These are phyloP conservation scores for Sinocyclocheilus maitianheensis DNA, from an alignment of 2,113 vertebrate genomes.

Conservation along the genomic window DNA sequence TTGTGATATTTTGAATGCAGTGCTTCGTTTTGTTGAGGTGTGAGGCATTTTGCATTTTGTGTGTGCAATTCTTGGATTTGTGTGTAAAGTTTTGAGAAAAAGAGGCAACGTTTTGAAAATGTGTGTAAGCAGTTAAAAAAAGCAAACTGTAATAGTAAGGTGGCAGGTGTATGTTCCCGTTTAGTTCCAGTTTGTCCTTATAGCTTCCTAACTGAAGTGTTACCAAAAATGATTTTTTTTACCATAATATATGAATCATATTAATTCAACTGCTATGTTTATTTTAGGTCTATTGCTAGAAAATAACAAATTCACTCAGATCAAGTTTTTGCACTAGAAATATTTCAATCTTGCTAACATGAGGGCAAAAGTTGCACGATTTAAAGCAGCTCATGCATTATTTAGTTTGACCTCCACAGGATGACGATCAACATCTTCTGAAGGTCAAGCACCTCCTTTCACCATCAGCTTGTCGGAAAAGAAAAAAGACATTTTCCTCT, in stretches of 20 bases:
- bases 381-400: not conserved
- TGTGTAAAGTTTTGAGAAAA: no score
- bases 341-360: not conserved
- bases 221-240: no score
- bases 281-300: not conserved
- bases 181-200: no score
- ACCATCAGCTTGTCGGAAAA: not conserved
- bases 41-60: no score
- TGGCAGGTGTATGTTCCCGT: no score
- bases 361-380: not conserved
- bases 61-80: no score
- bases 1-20: no score
- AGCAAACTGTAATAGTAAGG: no score
- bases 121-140: no score
- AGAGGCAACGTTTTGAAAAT: no score
- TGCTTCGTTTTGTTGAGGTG: no score
- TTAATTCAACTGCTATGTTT: not conserved
- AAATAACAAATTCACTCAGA: not conserved
- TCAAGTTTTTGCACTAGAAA: not conserved
- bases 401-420: not conserved
- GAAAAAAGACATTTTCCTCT: not conserved
- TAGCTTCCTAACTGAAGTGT: no score
- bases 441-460: not conserved
- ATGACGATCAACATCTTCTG: not conserved
- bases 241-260: not conserved